Conservation (phyloP, 53 echinoderm and acorn worm genomes). For the Henricia sp. region DNA sequence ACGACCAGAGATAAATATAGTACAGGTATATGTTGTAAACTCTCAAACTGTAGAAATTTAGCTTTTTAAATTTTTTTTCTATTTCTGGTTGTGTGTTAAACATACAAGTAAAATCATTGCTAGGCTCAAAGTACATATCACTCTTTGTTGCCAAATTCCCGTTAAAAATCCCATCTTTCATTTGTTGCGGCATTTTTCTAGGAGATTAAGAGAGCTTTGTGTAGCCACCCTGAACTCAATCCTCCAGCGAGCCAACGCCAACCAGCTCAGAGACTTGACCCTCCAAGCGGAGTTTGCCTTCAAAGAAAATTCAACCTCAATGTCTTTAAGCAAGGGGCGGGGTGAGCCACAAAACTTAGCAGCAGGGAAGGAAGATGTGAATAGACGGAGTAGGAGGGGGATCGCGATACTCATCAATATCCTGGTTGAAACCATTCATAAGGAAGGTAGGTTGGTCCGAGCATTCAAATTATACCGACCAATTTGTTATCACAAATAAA, state of each 20-base stretch:
- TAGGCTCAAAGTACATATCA: neutral
- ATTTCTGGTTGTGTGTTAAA: neutral
- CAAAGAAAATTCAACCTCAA: neutral
- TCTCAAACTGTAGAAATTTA: too few species aligned
- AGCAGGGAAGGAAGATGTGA: conserved; percentile 26
- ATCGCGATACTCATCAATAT: conserved; percentile 16
- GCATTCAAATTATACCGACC: too few species aligned
- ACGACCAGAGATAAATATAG: too few species aligned
- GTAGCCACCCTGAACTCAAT: conserved; percentile 16
- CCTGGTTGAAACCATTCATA: conserved; percentile 53
- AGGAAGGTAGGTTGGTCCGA: conserved; percentile 48
- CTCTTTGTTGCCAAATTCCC: too few species aligned
- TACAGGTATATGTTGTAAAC: too few species aligned
- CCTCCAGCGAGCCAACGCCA: conserved; percentile 25
- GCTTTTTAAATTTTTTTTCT: too few species aligned
- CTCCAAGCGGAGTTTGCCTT: conserved; percentile 40
- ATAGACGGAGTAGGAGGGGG: conserved; percentile 17
- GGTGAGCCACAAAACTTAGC: conserved; percentile 7
- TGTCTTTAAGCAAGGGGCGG: neutral
- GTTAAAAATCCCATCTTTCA: neutral
- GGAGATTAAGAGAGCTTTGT: conserved; percentile 45
- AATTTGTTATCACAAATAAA: too few species aligned
- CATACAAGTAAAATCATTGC: too few species aligned
- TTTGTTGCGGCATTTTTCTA: neutral
- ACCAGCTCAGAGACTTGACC: conserved; percentile 46